These are phyloP conservation scores for Machaerirhynchus nigripectus DNA, from an alignment of 2,113 vertebrate species.

Conservation along the genomic window DNA sequence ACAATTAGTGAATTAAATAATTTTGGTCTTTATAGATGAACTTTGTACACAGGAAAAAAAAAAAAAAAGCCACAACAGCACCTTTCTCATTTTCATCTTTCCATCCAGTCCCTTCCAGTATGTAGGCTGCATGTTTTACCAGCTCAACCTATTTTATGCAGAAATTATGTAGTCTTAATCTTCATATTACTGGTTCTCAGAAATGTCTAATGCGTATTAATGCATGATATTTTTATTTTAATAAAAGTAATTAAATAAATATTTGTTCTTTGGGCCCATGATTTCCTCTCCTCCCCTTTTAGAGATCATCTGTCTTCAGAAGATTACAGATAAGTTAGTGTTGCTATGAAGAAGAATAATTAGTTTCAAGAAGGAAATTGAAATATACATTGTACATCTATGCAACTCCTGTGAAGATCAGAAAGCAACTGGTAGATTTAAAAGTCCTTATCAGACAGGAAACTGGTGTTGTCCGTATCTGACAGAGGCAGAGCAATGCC, in stretches of 20 bases:
- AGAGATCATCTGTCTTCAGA: neutral
- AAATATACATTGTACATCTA: neutral
- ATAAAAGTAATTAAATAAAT: conserved; percentile 60
- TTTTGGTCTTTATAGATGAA: neutral
- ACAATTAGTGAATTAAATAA: neutral
- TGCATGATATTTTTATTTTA: conserved; percentile 70
- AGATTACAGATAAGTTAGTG: neutral
- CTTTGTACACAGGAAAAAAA: neutral
- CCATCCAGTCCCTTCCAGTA: neutral
- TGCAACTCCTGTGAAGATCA: neutral
- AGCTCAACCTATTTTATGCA: conserved; percentile 41
- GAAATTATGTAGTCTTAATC: conserved; percentile 45
- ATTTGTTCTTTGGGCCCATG: neutral
- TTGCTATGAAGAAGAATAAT: neutral
- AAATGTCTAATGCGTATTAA: conserved; percentile 45
- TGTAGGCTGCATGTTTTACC: conserved; percentile 1
- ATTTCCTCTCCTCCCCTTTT: neutral
- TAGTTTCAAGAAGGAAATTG: neutral
- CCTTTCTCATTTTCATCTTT: conserved; percentile 27
- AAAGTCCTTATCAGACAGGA: neutral
- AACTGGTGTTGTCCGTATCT: neutral
- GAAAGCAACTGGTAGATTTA: neutral
- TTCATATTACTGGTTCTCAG: conserved; percentile 52
- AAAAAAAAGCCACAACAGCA: conserved; percentile 21
- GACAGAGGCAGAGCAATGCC: neutral